These are phyloP conservation scores for Micronycteris hirsuta DNA, from an alignment of 2,113 vertebrate genomes.

Conservation along the genomic window DNA sequence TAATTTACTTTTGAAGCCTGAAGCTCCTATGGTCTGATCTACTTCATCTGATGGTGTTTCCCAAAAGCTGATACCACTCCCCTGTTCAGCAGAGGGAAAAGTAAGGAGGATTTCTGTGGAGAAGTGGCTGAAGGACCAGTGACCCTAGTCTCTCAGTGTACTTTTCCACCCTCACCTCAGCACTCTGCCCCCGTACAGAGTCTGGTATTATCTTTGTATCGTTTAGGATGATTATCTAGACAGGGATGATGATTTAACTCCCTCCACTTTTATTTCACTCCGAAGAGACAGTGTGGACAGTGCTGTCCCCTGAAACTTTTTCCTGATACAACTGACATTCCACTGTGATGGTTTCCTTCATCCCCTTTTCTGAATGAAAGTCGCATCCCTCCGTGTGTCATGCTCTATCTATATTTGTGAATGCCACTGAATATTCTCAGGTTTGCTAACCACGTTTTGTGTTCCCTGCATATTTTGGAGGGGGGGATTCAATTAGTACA, in stretches of 20 bases:
- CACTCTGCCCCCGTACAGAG: neutral
- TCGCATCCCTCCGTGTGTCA: rapidly evolving
- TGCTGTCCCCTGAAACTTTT: neutral
- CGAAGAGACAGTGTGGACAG: neutral
- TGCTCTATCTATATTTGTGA: neutral
- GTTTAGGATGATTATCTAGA: neutral
- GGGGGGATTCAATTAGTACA: rapidly evolving
- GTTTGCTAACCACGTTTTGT: neutral
- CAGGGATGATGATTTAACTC: neutral
- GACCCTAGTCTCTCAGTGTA: rapidly evolving
- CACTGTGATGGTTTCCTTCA: neutral
- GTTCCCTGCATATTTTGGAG: neutral
- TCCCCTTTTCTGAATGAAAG: neutral
- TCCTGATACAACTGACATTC: neutral
- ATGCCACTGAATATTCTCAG: neutral
- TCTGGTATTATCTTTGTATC: neutral
- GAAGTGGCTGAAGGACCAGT: neutral
- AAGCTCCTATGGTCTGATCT: neutral
- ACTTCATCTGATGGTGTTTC: neutral
- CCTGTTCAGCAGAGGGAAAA: neutral
- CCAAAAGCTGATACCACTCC: neutral
- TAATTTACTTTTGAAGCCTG: neutral
- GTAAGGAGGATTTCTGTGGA: neutral
- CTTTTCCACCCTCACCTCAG: rapidly evolving
- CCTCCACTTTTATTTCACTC: neutral